These are phyloP conservation scores for Taphrorychus bicolor DNA, from an alignment of 2,888 invertebrate species.

Conservation along the genomic window DNA sequence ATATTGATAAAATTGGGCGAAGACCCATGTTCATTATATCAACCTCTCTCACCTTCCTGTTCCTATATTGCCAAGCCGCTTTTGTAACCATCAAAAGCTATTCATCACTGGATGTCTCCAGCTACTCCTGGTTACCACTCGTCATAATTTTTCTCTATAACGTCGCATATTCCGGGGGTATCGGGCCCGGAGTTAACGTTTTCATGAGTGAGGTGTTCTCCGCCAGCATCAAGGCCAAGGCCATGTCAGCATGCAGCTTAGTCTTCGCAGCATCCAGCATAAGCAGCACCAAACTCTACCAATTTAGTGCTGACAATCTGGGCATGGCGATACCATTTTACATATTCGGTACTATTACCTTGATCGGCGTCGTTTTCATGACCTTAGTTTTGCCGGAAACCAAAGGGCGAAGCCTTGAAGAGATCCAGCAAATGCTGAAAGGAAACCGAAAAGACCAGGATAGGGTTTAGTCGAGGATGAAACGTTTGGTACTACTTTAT, in stretches of 20 bases:
- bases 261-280: conserved; percentile 46
- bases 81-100: conserved; percentile 48
- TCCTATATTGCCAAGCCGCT: conserved; percentile 46
- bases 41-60: conserved; percentile 43
- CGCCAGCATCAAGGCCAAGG: conserved; percentile 51
- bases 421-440: conserved; percentile 49
- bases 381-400: conserved; percentile 52
- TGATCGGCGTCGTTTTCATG: conserved; percentile 48
- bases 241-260: conserved; percentile 46
- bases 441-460: not conserved
- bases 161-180: conserved; percentile 47
- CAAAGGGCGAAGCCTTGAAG: conserved; percentile 49
- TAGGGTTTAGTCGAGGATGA: no score
- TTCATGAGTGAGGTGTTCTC: conserved; percentile 52
- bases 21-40: conserved; percentile 49
- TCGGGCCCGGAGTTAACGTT: conserved; percentile 47
- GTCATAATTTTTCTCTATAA: conserved; percentile 49
- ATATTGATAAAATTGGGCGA: conserved; percentile 52
- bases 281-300: conserved; percentile 50
- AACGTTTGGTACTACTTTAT: no score
- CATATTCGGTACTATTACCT: conserved; percentile 46
- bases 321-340: conserved; percentile 51
- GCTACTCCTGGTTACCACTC: conserved; percentile 48
- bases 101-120: conserved; percentile 43
- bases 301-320: conserved; percentile 46